Evolutionary conservation across 2,797 vertebrate species (phyloP).

Genomic region (Danio tinwini): DNA sequence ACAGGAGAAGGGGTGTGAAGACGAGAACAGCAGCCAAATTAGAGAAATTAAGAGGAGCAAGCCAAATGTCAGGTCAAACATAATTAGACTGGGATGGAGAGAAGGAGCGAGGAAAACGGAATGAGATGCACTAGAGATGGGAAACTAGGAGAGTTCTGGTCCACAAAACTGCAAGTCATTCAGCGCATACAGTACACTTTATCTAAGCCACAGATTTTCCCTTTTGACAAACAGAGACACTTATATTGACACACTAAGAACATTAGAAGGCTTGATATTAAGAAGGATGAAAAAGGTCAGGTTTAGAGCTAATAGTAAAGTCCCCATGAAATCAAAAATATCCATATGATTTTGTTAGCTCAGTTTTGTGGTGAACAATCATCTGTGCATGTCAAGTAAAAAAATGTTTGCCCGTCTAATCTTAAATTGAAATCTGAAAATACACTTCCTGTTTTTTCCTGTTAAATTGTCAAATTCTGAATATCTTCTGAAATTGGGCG

Average conservation of each 20-base stretch:
- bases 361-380: too few species aligned
- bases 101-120: background rate
- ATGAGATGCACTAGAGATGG: background rate
- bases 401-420: too few species aligned
- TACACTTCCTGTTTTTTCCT: too few species aligned
- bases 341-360: too few species aligned
- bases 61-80: constrained; percentile 51
- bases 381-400: too few species aligned
- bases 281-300: background rate
- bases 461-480: too few species aligned
- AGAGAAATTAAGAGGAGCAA: constrained; percentile 42
- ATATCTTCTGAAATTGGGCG: too few species aligned
- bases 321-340: too few species aligned
- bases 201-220: background rate
- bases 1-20: constrained; percentile 3
- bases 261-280: background rate
- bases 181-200: background rate
- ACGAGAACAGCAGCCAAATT: constrained; percentile 32
- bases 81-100: constrained; percentile 35
- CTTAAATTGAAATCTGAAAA: too few species aligned
- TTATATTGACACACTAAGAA: background rate
- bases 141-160: background rate
- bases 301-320: background rate
- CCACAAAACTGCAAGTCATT: constrained; percentile 17
- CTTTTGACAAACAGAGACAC: background rate